Conservation (phyloP, 2,797 vertebrate genomes). For the Naso thynnoides region DNA sequence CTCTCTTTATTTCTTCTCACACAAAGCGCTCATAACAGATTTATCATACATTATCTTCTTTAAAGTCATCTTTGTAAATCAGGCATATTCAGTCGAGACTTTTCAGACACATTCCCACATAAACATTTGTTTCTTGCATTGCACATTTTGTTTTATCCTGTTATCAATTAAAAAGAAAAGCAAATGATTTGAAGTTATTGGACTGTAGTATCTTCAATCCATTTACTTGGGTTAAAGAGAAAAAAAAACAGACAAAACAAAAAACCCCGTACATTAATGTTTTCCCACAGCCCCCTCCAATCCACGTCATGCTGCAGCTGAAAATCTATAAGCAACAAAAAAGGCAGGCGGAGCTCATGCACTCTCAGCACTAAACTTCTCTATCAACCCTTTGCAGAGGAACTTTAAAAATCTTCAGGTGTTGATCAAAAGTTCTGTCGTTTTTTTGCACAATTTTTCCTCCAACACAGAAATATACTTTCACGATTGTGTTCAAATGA, state of each 20-base stretch:
- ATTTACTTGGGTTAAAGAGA: conserved; percentile 15
- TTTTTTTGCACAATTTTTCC: conserved; percentile 13
- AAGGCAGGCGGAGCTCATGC: conserved; percentile 36
- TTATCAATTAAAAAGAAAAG: conserved; percentile 19
- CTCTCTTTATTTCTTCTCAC: conserved; percentile 59
- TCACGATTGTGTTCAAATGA: conserved; percentile 38
- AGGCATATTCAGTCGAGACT: conserved; percentile 6
- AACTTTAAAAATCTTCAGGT: background rate
- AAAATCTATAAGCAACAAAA: conserved; percentile 33
- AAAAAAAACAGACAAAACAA: too few relatives aligned
- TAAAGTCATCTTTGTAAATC: conserved; percentile 4
- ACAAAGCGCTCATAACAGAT: conserved; percentile 21
- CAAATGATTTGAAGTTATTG: conserved; percentile 6
- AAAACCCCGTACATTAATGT: background rate
- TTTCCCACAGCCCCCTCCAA: conserved; percentile 4
- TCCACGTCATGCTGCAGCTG: conserved; percentile 41
- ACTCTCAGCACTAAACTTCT: background rate
- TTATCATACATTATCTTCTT: conserved; percentile 51
- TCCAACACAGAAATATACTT: conserved; percentile 30
- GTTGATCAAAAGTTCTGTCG: background rate
- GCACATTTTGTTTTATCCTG: conserved; percentile 49
- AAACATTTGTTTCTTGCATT: conserved; percentile 49
- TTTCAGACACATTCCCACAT: conserved; percentile 40
- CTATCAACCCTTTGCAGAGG: conserved; percentile 11
- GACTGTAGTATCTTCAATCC: conserved; percentile 1